phyloP scores from a whole-genome alignment of 2,888 invertebrate genomes.

The Tineola bisselliella region DNA sequence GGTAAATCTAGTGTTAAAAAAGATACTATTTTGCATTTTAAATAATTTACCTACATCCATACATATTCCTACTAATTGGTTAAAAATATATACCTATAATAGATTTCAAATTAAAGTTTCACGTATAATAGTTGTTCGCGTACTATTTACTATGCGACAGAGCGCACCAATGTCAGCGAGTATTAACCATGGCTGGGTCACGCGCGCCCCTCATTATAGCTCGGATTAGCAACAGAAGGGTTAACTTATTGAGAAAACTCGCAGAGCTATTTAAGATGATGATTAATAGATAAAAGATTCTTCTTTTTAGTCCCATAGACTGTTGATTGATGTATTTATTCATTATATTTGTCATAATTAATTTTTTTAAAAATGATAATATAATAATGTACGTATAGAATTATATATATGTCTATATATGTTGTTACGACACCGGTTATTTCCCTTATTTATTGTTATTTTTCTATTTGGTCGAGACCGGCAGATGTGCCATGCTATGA shows the following conservation, averaged over 20 bases:
- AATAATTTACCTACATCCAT: no score
- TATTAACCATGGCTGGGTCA: slow-evolving; percentile 33
- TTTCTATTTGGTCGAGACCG: slow-evolving; percentile 56
- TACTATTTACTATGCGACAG: not conserved
- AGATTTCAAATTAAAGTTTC: no score
- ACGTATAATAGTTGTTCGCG: no score
- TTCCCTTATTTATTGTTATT: slow-evolving; percentile 66
- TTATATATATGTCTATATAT: not conserved
- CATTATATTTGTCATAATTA: no score
- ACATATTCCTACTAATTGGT: no score
- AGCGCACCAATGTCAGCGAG: slow-evolving; percentile 16
- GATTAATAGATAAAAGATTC: not conserved
- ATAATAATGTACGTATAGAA: no score
- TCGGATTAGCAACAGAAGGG: slow-evolving; percentile 39
- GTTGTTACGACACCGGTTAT: slow-evolving; percentile 21
- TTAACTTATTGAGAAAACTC: slow-evolving; percentile 31
- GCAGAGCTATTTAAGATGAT: not conserved
- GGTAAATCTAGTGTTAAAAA: no score
- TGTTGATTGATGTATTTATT: no score
- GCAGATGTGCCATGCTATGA: slow-evolving; percentile 62
- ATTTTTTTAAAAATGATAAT: no score
- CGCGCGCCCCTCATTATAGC: slow-evolving; percentile 43
- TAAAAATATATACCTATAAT: no score
- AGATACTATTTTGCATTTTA: no score
- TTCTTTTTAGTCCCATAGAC: not conserved